Base-by-base conservation (phyloP, 1,140 invertebrate species). In the Schlechtendalia chinensis region DNA sequence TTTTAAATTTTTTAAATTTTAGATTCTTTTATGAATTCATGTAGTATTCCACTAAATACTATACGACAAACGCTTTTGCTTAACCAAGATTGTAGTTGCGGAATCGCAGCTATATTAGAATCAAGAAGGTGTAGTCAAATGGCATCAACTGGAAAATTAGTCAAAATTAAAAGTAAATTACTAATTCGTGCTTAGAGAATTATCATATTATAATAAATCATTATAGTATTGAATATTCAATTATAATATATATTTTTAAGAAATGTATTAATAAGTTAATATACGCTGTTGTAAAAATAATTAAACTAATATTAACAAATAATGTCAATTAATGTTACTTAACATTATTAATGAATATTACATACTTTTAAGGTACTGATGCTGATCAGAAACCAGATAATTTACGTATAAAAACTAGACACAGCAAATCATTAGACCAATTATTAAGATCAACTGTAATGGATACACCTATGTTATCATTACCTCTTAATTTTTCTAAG, bases 371-470 rank as follows among this genome's bases (percentile, higher is more conserved):
- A 79, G 54, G 45, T 24, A 27, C 58, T 2, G 29, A 45, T 45
- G 24, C 6, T 14, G 45, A 79, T 61, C 56, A 79, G 63, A 47
- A 61, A 17, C 6, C 54, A 12, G 58, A 63, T 12, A 63, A 63
- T 29, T n/a, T 47, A 11, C 58, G 69, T 29, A 79, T 79, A 16
- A 56, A 47, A 6, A 89, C 92, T 1, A 87, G 92, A 67, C 92
- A 94, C 84, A 93, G 92, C 84, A 94, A 93, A 84, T 93, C 92
- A 0, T 84, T 94, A 56, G 93, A 94, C 84, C 92, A 94, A 83
- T 84, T 94, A 22, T 81, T 84, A 22, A 82, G 72, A 81, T 83
- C 32, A 53, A 82, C 82, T 80, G 63, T 71, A 82, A 80, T 61
- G 54, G 67, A 61, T 56, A 81, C 74, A n/a, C 45, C 82, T 29